Evolutionary conservation across 2,888 invertebrate species (phyloP), one percentile per base, ranked within the genome.

Genomic region (Drosophila sordidula): DNA sequence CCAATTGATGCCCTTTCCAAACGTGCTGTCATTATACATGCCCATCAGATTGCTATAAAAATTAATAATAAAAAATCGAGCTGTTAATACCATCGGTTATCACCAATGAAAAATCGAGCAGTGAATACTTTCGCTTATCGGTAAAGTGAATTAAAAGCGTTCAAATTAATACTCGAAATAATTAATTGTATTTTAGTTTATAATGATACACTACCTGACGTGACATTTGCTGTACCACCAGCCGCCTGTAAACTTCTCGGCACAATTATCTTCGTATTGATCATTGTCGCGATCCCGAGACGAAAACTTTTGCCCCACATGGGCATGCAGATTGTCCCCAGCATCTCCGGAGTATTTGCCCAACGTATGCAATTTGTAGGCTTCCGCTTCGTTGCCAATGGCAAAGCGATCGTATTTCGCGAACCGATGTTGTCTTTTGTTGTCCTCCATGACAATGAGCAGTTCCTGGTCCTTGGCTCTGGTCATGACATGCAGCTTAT

Each of bases 181-280:
- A 1, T 78, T 1, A 2, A 36, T 36, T 36, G 36, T 36, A 14
- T 14, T 38, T 38, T 38, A 14, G 9, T 29, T 29, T 9, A 6
- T 34, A 39, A 14, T 8, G 8, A 14, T 6, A 32, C 29, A 29
- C 29, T 32, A 94, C 94, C 94, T 94, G 72, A 94, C 94, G 75
- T 95, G 95, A 75, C 95, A 95, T 55, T 94, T 94, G 81, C 94
- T 94, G 88, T 95, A 95, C 95, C 95, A 95, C 95, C 95, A 95
- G 4, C 94, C 95, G 0, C 95, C 95, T 1, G 94, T 93, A 72
- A 95, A 95, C 61, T 94, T 93, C 45, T 92, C 90, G 0, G 95
- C 95, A 90, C 95, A 95, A 56, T 94, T 94, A 49, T 95, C 95
- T 8, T 93, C 93, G 95, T 95, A 95, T 9, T 93, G 93, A 80